Evolutionary conservation across 2,113 vertebrate genomes (phyloP), one percentile per base, ranked within the genome.

Genomic region (Peromyscus polionotus): DNA sequence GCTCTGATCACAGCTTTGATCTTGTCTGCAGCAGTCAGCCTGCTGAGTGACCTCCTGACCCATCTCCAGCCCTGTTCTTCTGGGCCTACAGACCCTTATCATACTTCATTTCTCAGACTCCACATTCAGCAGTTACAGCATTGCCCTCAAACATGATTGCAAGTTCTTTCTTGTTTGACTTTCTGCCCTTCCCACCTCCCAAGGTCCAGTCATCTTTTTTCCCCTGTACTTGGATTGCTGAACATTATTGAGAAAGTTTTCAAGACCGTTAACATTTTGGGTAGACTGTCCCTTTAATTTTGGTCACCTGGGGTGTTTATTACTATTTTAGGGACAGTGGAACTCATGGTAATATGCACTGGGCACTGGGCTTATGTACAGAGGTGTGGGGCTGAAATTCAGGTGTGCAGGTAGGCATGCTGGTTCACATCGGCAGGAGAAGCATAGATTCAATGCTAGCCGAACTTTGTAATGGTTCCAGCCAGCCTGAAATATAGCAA

Each of bases 1-100:
- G 91, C 90, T 95, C 81, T 97, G 83, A 97, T 97, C 97, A 97
- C 96, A 96, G 54, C 65, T 89, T 93, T 81, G 83, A 51, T 97
- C 70, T 97, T 81, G 59, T 96, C 93, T 96, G 9, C 8, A 97
- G 76, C 73, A 76, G 31, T 95, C 87, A 95, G 51, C 93, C 72
- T 91, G 68, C 68, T 85, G 63, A 80, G 63, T 88, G 77, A 98
- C 96, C 96, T 97, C 45, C 24, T 97, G 97, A 96, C 91, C 94
- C 94, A 72, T 97, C 45, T 76, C 51, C 59, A 68, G 36, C 86
- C 94, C 54, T 96, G 0, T 81, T 93, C 84, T 86, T 65, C 81
- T 94, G 59, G 54, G 17, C 76, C 94, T 39, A 42, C 79, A 93
- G 73, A 95, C 92, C 48, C 73, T 90, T 92, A 14, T 36, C 75